Conservation (phyloP, 92 coral and sea anemone genomes). For the Muricea muricata region DNA sequence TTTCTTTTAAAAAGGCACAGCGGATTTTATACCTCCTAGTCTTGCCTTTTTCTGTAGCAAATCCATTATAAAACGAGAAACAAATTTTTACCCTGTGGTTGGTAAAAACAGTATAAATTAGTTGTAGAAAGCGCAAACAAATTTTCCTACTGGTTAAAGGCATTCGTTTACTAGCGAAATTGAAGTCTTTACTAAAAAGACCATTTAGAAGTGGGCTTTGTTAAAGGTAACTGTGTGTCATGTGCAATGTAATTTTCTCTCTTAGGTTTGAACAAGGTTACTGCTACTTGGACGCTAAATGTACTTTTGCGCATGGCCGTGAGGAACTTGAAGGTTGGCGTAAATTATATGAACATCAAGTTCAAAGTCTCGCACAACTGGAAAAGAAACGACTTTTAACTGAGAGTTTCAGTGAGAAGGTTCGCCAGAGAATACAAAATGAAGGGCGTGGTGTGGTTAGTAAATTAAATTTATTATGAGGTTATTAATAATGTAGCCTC, state of each 20-base stretch:
- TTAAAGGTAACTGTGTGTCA: not conserved
- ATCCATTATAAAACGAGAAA: too few relatives aligned
- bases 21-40: too few relatives aligned
- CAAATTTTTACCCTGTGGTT: too few relatives aligned
- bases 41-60: too few relatives aligned
- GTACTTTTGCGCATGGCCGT: conserved; percentile 68
- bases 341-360: conserved; percentile 1
- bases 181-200: too few relatives aligned
- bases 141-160: too few relatives aligned
- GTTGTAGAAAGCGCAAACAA: too few relatives aligned
- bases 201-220: too few relatives aligned
- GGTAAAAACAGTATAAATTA: too few relatives aligned
- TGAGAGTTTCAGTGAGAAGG: conserved; percentile 40
- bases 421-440: not conserved
- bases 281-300: conserved; percentile 33
- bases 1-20: too few relatives aligned
- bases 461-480: not conserved
- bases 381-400: not conserved
- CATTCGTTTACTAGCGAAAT: too few relatives aligned
- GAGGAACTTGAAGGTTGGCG: conserved; percentile 49
- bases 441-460: conserved; percentile 5
- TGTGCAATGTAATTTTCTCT: not conserved
- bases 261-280: conserved; percentile 34
- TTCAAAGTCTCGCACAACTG: not conserved
- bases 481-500: too few relatives aligned